A percentile compares a stretch with the other conserved stretches of the same genome.
These are phyloP conservation scores for Clarias pachynema DNA, from an alignment of 2,797 vertebrate species.

Conservation along the genomic window DNA sequence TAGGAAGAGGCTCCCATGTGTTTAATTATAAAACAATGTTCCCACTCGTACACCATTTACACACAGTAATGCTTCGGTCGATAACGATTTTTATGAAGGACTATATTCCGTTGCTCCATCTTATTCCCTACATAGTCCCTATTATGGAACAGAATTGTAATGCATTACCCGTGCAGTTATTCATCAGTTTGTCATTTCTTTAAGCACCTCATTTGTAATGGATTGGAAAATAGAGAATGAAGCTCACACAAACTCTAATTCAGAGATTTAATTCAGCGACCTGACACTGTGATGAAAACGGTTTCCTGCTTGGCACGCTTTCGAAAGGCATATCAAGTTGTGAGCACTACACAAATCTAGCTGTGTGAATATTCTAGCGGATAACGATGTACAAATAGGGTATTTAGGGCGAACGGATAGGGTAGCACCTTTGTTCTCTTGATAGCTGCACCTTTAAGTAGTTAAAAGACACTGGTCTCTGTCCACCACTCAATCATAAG, in stretches of 20 bases:
- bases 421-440: too few species aligned
- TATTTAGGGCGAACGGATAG: too few species aligned
- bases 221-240: constrained; percentile 3
- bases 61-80: constrained; percentile 10
- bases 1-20: not conserved
- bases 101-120: not conserved
- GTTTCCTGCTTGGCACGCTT: constrained; percentile 26
- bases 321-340: constrained; percentile 11
- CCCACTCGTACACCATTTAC: constrained; percentile 1
- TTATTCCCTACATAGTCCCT: not conserved
- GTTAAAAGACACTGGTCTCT: too few species aligned
- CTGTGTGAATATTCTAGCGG: not conserved
- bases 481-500: too few species aligned
- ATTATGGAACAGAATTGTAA: constrained; percentile 7
- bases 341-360: not conserved
- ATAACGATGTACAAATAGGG: not conserved
- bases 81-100: constrained; percentile 4
- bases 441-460: too few species aligned
- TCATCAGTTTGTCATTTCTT: constrained; percentile 10
- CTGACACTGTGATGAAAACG: constrained; percentile 7
- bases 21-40: constrained; percentile 6
- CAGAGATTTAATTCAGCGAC: constrained; percentile 18
- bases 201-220: constrained; percentile 28
- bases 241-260: constrained; percentile 18
- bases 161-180: constrained; percentile 9